phyloP scores from a whole-genome alignment of 2,797 vertebrate species.

The Mormyrus hasselquistii region DNA sequence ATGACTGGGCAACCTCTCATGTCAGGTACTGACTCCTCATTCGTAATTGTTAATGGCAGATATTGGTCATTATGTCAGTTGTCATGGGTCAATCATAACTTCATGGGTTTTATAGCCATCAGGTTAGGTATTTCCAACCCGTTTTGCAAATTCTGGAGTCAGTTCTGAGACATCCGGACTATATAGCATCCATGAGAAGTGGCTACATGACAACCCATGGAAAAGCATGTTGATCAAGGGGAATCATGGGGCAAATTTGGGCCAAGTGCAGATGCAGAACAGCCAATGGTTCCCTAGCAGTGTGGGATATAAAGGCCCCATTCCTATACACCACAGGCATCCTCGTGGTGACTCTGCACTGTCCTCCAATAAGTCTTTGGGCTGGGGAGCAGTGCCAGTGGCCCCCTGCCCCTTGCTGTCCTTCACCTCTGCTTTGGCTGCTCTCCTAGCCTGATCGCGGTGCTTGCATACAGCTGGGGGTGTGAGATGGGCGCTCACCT shows the following conservation, averaged over 20 bases:
- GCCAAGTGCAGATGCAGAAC: neutral
- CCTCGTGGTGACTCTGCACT: neutral
- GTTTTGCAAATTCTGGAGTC: neutral
- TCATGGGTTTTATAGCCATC: neutral
- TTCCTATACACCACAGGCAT: neutral
- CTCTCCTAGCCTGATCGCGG: neutral
- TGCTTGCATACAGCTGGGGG: neutral
- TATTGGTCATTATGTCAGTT: neutral
- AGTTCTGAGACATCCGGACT: neutral
- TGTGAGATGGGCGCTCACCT: no score
- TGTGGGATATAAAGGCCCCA: neutral
- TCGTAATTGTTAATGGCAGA: neutral
- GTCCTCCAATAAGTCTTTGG: neutral
- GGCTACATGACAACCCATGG: neutral
- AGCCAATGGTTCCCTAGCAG: neutral
- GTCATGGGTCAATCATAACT: neutral
- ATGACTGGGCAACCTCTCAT: slow-evolving; percentile 83
- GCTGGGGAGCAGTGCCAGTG: neutral
- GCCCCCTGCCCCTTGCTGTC: neutral
- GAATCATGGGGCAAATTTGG: neutral
- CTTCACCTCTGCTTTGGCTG: neutral
- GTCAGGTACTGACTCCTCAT: slow-evolving; percentile 63
- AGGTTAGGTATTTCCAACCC: neutral
- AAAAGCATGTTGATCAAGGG: neutral
- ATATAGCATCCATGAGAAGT: neutral